A percentile compares a stretch with the other conserved stretches of the same genome.
Evolutionary conservation across 2,797 vertebrate species (phyloP).

Genomic region (Sphenodon punctatus): DNA sequence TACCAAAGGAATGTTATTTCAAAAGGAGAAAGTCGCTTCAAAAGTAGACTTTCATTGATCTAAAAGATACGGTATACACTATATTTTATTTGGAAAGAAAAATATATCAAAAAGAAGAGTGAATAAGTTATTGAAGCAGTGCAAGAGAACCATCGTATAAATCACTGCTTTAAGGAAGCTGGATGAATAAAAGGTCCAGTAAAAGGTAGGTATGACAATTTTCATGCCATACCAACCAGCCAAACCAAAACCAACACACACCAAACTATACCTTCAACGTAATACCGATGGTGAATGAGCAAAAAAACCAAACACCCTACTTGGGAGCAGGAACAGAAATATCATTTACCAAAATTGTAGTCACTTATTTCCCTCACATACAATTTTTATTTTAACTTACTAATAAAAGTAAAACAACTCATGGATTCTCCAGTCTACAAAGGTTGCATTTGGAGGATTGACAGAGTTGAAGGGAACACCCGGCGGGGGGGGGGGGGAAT

Average conservation of each 20-base stretch:
- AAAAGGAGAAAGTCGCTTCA: not conserved
- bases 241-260: too few species aligned
- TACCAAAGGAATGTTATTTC: not conserved
- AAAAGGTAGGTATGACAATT: too few species aligned
- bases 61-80: not conserved
- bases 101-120: not conserved
- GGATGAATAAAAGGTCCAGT: not conserved
- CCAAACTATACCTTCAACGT: not conserved
- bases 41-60: not conserved
- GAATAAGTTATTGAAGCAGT: constrained; percentile 1
- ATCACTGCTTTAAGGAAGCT: not conserved
- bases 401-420: not conserved
- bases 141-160: constrained; percentile 1
- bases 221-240: too few species aligned
- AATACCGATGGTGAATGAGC: not conserved
- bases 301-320: not conserved
- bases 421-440: too few species aligned
- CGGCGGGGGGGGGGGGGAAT: too few species aligned
- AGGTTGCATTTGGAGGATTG: too few species aligned
- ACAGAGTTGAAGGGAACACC: too few species aligned
- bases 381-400: not conserved
- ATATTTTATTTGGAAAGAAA: constrained; percentile 9
- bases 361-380: not conserved
- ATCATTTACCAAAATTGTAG: not conserved
- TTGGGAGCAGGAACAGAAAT: not conserved